phyloP scores from a whole-genome alignment of 2,888 invertebrate species.

The Sesia apiformis region DNA sequence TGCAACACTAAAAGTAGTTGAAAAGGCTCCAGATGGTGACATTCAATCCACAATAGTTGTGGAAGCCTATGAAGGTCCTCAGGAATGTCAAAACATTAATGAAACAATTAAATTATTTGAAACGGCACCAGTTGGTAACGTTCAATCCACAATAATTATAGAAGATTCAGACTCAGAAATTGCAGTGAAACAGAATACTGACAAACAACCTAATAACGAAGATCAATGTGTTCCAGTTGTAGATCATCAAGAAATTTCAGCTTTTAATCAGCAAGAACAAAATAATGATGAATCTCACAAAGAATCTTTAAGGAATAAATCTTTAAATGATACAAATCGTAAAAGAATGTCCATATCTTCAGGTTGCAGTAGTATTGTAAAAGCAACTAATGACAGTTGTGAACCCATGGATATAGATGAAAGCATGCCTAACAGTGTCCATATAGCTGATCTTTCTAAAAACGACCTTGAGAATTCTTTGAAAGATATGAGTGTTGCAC shows the following conservation, averaged over 20 bases:
- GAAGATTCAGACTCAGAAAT: slow-evolving; percentile 46
- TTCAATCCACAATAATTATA: slow-evolving; percentile 33
- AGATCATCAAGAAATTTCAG: slow-evolving; percentile 13
- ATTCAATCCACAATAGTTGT: no score
- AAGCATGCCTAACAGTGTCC: slow-evolving; percentile 35
- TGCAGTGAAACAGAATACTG: slow-evolving; percentile 13
- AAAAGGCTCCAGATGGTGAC: no score
- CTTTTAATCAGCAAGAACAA: slow-evolving; percentile 6
- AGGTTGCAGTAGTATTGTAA: not conserved
- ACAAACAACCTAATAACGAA: slow-evolving; percentile 23
- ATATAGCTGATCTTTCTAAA: slow-evolving; percentile 17
- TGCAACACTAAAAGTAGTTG: no score
- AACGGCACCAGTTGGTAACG: slow-evolving; percentile 22
- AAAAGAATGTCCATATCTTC: no score
- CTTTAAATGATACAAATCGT: no score
- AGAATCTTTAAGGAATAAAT: no score
- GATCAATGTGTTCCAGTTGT: slow-evolving; percentile 59
- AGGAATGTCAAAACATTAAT: slow-evolving; percentile 4
- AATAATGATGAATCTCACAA: not conserved
- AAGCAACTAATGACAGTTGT: slow-evolving; percentile 24
- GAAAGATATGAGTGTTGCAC: slow-evolving; percentile 1
- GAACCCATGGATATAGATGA: slow-evolving; percentile 69
- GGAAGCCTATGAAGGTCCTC: no score
- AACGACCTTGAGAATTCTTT: slow-evolving; percentile 11
- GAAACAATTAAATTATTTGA: slow-evolving; percentile 29